Percentiles rank a stretch among this genome's conserved stretches.
These are phyloP conservation scores for Perdita meconis DNA, from an alignment of 2,888 invertebrate genomes.

Conservation along the genomic window DNA sequence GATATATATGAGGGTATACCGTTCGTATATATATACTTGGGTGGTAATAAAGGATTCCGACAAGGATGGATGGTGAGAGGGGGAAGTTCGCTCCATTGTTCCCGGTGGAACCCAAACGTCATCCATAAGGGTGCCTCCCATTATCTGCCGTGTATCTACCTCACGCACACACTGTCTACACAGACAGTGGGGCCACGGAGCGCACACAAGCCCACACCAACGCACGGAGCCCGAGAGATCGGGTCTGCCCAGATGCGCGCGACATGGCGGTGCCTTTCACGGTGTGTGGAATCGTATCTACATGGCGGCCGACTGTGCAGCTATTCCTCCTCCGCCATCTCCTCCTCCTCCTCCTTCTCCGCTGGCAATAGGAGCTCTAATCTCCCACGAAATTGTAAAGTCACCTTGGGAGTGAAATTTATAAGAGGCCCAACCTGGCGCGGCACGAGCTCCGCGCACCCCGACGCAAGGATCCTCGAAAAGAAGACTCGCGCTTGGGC, in stretches of 20 bases:
- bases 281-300: slow-evolving; percentile 63
- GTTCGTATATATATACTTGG: slow-evolving; percentile 70
- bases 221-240: slow-evolving; percentile 54
- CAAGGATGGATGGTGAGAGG: slow-evolving; percentile 79
- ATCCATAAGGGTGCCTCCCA: slow-evolving; percentile 82
- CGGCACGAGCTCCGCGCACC: slow-evolving; percentile 7
- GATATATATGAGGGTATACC: slow-evolving; percentile 64
- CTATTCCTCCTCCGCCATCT: slow-evolving; percentile 61
- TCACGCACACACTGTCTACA: slow-evolving; percentile 53
- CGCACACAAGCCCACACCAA: slow-evolving; percentile 45
- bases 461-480: slow-evolving; percentile 5
- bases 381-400: slow-evolving; percentile 78
- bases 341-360: slow-evolving; percentile 13
- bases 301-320: slow-evolving; percentile 66
- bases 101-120: slow-evolving; percentile 80
- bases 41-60: slow-evolving; percentile 83
- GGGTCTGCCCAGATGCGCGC: slow-evolving; percentile 56
- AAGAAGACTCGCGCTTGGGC: not conserved
- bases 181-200: slow-evolving; percentile 11
- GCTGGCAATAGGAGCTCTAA: slow-evolving; percentile 74
- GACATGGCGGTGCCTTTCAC: slow-evolving; percentile 69
- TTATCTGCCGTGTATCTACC: slow-evolving; percentile 78
- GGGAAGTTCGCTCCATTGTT: slow-evolving; percentile 79
- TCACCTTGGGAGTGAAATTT: slow-evolving; percentile 68
- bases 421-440: slow-evolving; percentile 48